These are phyloP conservation scores for Saguinus imperator DNA, from an alignment of 2,113 vertebrate genomes.

Conservation along the genomic window DNA sequence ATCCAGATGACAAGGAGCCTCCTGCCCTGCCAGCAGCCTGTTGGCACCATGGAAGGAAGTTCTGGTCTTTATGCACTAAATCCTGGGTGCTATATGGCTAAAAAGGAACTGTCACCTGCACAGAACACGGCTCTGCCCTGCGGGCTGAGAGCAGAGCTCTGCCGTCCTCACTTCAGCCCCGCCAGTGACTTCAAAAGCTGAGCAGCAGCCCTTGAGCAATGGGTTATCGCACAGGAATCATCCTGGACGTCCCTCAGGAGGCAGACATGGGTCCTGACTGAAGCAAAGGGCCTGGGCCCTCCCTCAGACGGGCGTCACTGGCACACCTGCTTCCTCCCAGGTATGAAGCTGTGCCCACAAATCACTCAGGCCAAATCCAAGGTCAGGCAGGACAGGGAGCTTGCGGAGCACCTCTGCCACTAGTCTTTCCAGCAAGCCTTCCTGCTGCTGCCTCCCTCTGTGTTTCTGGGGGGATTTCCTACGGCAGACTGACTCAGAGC, in stretches of 20 bases:
- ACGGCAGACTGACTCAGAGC: neutral
- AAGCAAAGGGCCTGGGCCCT: neutral
- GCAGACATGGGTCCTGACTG: neutral
- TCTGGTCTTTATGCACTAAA: neutral
- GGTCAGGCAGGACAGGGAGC: neutral
- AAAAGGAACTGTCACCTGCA: neutral
- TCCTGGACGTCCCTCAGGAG: neutral
- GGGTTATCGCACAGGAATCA: rapidly evolving
- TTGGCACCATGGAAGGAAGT: neutral
- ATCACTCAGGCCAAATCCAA: neutral
- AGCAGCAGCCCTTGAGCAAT: neutral
- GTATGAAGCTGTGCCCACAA: neutral
- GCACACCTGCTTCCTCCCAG: neutral
- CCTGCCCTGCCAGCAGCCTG: neutral
- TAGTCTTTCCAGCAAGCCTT: neutral
- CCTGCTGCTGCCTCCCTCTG: neutral
- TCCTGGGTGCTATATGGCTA: neutral
- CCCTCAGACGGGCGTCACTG: neutral
- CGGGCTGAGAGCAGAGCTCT: neutral
- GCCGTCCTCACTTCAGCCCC: neutral
- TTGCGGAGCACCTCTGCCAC: neutral
- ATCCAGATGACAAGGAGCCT: neutral
- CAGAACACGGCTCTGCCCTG: neutral
- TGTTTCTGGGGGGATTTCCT: neutral
- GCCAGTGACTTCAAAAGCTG: neutral